Evolutionary conservation across 37 sponge, comb jelly and placozoan genomes (phyloP), one percentile per base, ranked within the genome.

Genomic region (Amphimedon queenslandica): DNA sequence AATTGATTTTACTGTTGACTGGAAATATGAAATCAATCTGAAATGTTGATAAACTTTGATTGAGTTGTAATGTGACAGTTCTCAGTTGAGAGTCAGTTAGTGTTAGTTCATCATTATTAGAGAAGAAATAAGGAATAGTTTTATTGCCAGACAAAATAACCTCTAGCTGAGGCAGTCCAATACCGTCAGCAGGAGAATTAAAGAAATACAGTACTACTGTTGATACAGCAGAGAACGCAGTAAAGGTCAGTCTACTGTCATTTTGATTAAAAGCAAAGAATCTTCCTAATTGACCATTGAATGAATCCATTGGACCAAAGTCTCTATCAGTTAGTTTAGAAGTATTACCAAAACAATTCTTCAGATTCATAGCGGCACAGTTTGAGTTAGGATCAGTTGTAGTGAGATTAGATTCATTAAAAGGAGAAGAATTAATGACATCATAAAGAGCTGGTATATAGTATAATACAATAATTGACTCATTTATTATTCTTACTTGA

Each of bases 191-290:
- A 31, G 81, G 81, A 28, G 65, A 73, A 71, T 72, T 80, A 30
- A 72, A 55, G 42, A 80, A 43, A 36, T 65, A 57, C 23, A 80
- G 67, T n/a, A 64, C 58, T 18, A 80, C 51, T 70, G 37, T 66
- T 77, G 69, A 47, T 51, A 55, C 66, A 57, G 58, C 36, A 3
- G 31, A 25, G 3, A 1, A 27, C 35, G 18, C 24, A 5, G 4
- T 4, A 41, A 40, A 40, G 51, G 25, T 25, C 61, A 60, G 27
- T 25, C 77, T 30, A 28, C 36, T 57, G 40, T 64, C 63, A 27
- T 41, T 33, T 28, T 23, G 37, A 55, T 72, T 78, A 73, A 77
- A 84, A 36, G 85, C 78, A 57, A 66, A 29, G 27, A 60, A 60
- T 11, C 61, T 11, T 11, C 27, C 27, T 5, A 60, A n/a, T 13